Evolutionary conservation across 2,113 vertebrate species (phyloP), one percentile per base, ranked within the genome.

Genomic region (Nematolebias whitei): DNA sequence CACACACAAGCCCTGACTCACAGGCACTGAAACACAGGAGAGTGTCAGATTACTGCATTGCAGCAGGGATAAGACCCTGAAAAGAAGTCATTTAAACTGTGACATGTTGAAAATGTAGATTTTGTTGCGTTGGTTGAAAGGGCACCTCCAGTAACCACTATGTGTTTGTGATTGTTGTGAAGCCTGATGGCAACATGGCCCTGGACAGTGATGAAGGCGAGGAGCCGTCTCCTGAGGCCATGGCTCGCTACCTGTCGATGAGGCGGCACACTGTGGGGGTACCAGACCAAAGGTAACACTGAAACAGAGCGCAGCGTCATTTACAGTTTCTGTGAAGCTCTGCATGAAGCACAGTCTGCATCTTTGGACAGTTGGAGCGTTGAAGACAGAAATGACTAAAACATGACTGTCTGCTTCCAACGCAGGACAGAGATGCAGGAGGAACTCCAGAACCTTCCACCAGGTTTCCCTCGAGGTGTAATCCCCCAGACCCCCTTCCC

Each of bases 171-270:
- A 62, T 59, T 48, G 4, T 24, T 59, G 26, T 78, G 57, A 67
- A 99, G 98, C 92, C 98, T 10, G 96, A 98, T 0, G 95, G 96
- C 57, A 91, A 90, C 0, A 95, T 99, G 96, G 96, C 95, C 56
- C 39, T 98, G 88, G 98, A 99, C 87, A 98, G 96, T 0, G 98
- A 99, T 39, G 98, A 99, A 89, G 96, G 96, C 15, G 98, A 99
- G 57, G 98, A 99, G 48, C 98, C 98, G 0, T 99, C 96, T 10
- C 98, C 98, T 0, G 98, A 99, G 84, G 98, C 98, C 2, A 91
- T 99, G 94, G 96, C 97, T 19, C 95, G 98, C 5, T 99, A 99
- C 76, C 94, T 99, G 22, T 98, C 97, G 0, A 99, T 99, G 98
- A 93, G 98, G 77, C 94, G 98, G 63, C 97, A 99, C 92, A 99